phyloP scores from a whole-genome alignment of 2,888 invertebrate species.

The Andrena trimmerana region DNA sequence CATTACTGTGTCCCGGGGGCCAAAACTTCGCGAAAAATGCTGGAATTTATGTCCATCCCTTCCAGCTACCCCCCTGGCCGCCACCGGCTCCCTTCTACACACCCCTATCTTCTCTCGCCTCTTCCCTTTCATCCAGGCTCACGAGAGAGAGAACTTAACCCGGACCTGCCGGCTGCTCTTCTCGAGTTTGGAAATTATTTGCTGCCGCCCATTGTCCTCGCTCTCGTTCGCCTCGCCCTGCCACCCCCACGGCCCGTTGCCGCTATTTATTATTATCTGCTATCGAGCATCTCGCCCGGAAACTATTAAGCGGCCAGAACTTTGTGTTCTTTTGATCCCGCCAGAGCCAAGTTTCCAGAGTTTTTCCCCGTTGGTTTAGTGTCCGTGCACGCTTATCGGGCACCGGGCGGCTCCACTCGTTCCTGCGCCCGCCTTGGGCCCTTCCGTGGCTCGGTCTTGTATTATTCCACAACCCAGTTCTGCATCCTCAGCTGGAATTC shows the following conservation, averaged over 20 bases:
- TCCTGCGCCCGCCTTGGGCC: not conserved
- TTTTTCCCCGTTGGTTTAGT: slow-evolving; percentile 1
- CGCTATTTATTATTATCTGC: slow-evolving; percentile 82
- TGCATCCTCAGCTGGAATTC: no score
- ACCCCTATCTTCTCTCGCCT: slow-evolving; percentile 48
- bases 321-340: slow-evolving; percentile 69
- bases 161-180: slow-evolving; percentile 62
- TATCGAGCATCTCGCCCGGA: slow-evolving; percentile 71
- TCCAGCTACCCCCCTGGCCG: slow-evolving; percentile 51
- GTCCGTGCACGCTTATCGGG: slow-evolving; percentile 25
- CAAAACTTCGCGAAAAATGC: slow-evolving; percentile 82
- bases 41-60: slow-evolving; percentile 76
- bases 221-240: slow-evolving; percentile 36
- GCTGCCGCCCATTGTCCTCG: slow-evolving; percentile 73
- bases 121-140: slow-evolving; percentile 52
- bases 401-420: not conserved
- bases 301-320: slow-evolving; percentile 69
- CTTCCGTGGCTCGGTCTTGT: not conserved
- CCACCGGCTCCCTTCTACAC: slow-evolving; percentile 44
- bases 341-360: slow-evolving; percentile 48
- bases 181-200: slow-evolving; percentile 75
- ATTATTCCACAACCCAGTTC: not conserved
- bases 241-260: not conserved
- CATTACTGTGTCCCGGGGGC: slow-evolving; percentile 81
- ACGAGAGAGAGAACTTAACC: slow-evolving; percentile 66